These are phyloP conservation scores for Mamestra brassicae DNA, from an alignment of 2,888 invertebrate genomes.

Conservation along the genomic window DNA sequence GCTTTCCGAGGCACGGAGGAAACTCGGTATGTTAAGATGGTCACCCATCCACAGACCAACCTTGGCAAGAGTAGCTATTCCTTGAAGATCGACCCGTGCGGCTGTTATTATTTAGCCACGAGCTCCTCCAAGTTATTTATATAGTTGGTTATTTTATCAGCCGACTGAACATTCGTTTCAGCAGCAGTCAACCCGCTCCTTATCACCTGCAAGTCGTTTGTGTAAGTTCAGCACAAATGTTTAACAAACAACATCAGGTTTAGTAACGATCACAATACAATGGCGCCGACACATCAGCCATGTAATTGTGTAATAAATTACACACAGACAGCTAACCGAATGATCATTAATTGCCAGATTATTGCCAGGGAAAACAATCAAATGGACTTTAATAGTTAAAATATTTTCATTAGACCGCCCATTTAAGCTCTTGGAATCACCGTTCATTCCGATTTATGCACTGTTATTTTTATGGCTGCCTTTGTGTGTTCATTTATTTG, in stretches of 20 bases:
- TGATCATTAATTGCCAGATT: constrained; percentile 73
- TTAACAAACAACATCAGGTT: constrained; percentile 53
- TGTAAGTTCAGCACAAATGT: constrained; percentile 38
- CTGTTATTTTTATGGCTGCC: constrained; percentile 74
- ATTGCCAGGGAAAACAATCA: constrained; percentile 79
- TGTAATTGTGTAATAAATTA: constrained; percentile 61
- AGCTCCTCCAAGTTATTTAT: no score
- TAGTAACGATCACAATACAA: constrained; percentile 30
- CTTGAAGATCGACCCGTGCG: no score
- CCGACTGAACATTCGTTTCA: constrained; percentile 5
- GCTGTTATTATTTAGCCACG: no score
- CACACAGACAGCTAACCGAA: constrained; percentile 56
- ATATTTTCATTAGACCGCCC: constrained; percentile 80
- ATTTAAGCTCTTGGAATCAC: constrained; percentile 78
- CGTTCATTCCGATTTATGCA: constrained; percentile 78
- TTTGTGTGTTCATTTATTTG: constrained; percentile 78
- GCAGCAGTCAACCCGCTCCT: constrained; percentile 30
- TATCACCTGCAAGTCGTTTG: constrained; percentile 29
- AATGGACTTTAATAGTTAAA: constrained; percentile 77
- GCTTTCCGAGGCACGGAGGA: no score
- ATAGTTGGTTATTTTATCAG: constrained; percentile 18
- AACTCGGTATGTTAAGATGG: no score
- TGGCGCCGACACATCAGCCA: constrained; percentile 49
- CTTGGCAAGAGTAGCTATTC: no score
- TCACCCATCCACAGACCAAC: no score